phyloP scores from a whole-genome alignment of 2,888 invertebrate species.

The Disparrhopalites patrizii region DNA sequence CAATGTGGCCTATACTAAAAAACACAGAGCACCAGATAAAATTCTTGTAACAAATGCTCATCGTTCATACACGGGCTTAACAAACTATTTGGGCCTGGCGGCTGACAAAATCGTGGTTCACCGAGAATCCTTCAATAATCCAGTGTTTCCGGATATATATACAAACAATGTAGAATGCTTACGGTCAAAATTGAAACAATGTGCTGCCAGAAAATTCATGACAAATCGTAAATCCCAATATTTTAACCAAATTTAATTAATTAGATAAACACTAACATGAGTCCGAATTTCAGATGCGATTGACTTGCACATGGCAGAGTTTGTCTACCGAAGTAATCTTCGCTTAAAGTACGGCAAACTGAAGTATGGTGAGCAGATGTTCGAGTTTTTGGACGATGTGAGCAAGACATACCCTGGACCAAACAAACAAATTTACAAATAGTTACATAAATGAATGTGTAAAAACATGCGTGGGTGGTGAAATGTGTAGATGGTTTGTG shows the following conservation, averaged over 20 bases:
- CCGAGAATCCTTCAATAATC: not conserved
- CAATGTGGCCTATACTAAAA: not conserved
- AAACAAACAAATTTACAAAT: not conserved
- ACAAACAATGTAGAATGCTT: not conserved
- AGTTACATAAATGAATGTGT: not conserved
- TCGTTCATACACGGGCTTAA: not conserved
- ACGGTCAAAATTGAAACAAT: not conserved
- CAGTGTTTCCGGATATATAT: not conserved
- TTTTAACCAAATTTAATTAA: not conserved
- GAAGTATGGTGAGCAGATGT: not conserved
- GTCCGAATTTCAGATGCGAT: not conserved
- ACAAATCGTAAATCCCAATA: not conserved
- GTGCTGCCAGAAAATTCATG: not conserved
- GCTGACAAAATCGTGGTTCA: not conserved
- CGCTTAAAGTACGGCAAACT: not conserved
- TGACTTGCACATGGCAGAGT: not conserved
- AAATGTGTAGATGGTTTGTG: not conserved
- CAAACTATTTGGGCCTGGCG: not conserved
- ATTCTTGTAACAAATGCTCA: not conserved
- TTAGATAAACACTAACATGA: not conserved
- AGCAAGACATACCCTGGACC: not conserved
- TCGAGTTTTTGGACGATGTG: not conserved
- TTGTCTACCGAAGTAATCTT: not conserved
- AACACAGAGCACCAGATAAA: too few species aligned
- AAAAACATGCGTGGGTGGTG: not conserved